phyloP scores from a whole-genome alignment of 2,888 invertebrate genomes.

The Amphipyra berbera region DNA sequence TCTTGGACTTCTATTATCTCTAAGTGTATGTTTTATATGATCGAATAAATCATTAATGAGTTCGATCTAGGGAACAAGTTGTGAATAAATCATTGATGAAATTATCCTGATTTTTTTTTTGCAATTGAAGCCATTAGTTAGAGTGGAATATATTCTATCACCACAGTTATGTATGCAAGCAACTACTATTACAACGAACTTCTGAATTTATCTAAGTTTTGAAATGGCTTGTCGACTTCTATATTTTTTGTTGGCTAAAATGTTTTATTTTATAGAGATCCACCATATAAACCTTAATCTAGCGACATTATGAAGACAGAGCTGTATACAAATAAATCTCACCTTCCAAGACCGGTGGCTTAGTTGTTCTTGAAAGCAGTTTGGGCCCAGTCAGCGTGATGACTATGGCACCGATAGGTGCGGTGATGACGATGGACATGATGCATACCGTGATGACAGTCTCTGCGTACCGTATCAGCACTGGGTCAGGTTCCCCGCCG shows the following conservation, averaged over 20 bases:
- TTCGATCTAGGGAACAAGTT: slow-evolving; percentile 7
- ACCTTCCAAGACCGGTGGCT: slow-evolving; percentile 92
- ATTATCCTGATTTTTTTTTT: too few species aligned
- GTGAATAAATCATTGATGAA: neutral
- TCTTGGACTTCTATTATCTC: slow-evolving; percentile 14
- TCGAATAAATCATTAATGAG: too few species aligned
- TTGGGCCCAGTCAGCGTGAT: slow-evolving; percentile 94
- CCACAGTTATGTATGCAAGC: too few species aligned
- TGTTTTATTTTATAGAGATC: too few species aligned
- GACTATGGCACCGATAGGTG: slow-evolving; percentile 95
- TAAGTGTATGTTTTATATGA: neutral
- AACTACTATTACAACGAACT: too few species aligned
- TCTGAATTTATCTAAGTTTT: too few species aligned
- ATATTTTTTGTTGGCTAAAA: too few species aligned
- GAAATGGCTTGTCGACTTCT: too few species aligned
- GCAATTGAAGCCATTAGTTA: too few species aligned
- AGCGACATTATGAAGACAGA: neutral
- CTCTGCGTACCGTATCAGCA: slow-evolving; percentile 91
- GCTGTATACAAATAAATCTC: slow-evolving; percentile 41
- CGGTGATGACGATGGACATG: slow-evolving; percentile 95
- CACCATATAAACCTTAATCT: too few species aligned
- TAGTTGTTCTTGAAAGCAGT: slow-evolving; percentile 94
- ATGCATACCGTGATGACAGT: slow-evolving; percentile 94
- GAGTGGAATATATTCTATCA: too few species aligned
- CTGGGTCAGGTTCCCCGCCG: slow-evolving; percentile 72